A percentile compares a stretch with the other conserved stretches of the same genome.
Evolutionary conservation across 2,888 invertebrate genomes (phyloP).

Genomic region (Metellina segmentata): DNA sequence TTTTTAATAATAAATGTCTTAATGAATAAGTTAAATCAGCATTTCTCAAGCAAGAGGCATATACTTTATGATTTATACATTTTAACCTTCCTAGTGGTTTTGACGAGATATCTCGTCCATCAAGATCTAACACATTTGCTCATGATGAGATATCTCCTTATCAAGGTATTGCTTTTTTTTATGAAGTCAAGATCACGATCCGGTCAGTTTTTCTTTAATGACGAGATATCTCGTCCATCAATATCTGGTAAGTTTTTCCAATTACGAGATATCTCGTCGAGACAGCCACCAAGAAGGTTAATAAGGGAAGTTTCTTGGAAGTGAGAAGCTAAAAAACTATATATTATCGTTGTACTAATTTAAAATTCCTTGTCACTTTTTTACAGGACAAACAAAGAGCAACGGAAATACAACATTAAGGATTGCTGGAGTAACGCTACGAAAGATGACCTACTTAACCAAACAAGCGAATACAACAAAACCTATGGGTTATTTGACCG

Average conservation of each 20-base stretch:
- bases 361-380: not conserved
- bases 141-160: no score
- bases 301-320: no score
- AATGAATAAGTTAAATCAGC: not conserved
- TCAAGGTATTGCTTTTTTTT: no score
- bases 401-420: constrained; percentile 66
- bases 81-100: no score
- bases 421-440: constrained; percentile 57
- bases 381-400: constrained; percentile 69
- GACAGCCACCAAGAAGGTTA: no score
- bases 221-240: no score
- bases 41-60: not conserved
- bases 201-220: not conserved
- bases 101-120: no score
- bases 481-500: constrained; percentile 44
- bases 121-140: no score
- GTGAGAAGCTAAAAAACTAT: not conserved
- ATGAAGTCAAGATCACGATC: no score
- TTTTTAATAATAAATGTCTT: not conserved
- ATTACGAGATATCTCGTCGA: no score
- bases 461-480: constrained; percentile 44
- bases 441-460: constrained; percentile 46
- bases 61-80: not conserved
- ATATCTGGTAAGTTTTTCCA: no score
- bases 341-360: not conserved